Evolutionary conservation across 2,888 invertebrate genomes (phyloP).

Genomic region (Rhimphoctona megacephalus): DNA sequence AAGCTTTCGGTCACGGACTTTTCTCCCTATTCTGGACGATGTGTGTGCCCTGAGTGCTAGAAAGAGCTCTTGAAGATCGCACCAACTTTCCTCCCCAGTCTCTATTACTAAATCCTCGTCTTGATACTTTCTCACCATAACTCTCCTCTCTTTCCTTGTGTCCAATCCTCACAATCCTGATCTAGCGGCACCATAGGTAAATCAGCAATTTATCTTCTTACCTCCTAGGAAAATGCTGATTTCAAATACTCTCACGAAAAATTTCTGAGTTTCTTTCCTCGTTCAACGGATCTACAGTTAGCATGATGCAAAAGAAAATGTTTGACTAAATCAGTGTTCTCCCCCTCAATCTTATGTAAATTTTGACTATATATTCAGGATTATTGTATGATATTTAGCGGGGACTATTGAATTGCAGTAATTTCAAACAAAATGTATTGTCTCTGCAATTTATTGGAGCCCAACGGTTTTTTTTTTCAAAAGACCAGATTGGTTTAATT

Average conservation of each 20-base stretch:
- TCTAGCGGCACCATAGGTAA: constrained; percentile 27
- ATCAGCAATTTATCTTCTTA: constrained; percentile 52
- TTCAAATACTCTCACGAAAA: background rate
- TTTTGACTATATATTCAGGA: background rate
- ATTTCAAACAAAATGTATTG: background rate
- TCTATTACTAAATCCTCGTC: constrained; percentile 50
- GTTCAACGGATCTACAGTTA: background rate
- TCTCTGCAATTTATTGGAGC: background rate
- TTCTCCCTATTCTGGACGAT: constrained; percentile 46
- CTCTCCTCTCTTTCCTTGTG: constrained; percentile 1
- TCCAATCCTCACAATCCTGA: constrained; percentile 44
- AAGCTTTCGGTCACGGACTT: constrained; percentile 58
- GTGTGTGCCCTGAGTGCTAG: constrained; percentile 52
- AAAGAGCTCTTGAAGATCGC: constrained; percentile 22
- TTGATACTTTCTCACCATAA: background rate
- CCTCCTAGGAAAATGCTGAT: constrained; percentile 30
- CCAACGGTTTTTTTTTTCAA: background rate
- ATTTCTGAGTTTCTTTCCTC: constrained; percentile 17
- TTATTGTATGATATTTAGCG: background rate
- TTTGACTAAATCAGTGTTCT: background rate
- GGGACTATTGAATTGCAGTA: background rate
- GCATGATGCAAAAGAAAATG: background rate
- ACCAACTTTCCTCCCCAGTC: constrained; percentile 34
- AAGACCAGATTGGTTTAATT: background rate
- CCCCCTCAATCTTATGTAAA: background rate